phyloP scores from a whole-genome alignment of 1,140 invertebrate genomes.

The Drosophila asahinai region DNA sequence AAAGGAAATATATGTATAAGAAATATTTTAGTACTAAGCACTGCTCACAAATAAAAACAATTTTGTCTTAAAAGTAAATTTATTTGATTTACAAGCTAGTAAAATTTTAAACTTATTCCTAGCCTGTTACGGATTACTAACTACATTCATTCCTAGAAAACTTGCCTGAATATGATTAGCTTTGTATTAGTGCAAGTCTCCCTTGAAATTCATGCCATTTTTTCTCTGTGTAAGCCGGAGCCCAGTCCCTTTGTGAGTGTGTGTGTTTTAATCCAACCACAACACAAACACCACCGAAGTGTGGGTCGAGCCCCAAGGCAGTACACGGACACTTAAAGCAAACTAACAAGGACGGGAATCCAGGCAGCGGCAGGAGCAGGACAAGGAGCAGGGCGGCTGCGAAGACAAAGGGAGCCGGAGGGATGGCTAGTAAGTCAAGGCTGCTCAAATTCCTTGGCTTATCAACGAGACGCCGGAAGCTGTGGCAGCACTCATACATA shows the following conservation, averaged over 20 bases:
- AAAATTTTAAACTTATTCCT: too few relatives aligned
- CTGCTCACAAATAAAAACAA: too few relatives aligned
- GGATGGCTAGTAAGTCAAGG: conserved; percentile 53
- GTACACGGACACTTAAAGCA: conserved; percentile 70
- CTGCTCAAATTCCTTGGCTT: conserved; percentile 78
- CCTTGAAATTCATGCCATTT: not conserved
- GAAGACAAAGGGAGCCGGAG: conserved; percentile 8
- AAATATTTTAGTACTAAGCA: too few relatives aligned
- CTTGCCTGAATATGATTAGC: not conserved
- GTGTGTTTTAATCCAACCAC: conserved; percentile 64
- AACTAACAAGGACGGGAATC: conserved; percentile 64
- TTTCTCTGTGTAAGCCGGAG: not conserved
- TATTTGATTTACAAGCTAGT: too few relatives aligned
- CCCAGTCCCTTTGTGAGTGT: not conserved
- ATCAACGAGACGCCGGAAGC: conserved; percentile 77
- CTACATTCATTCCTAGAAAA: too few relatives aligned
- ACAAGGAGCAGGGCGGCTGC: not conserved
- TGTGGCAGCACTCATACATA: conserved; percentile 78
- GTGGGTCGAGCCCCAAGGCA: conserved; percentile 46
- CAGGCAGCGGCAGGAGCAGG: not conserved
- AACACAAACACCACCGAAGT: conserved; percentile 56
- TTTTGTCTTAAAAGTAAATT: too few relatives aligned
- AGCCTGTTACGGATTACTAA: too few relatives aligned
- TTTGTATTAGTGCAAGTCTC: not conserved
- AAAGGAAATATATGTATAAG: too few relatives aligned